These are phyloP conservation scores for Drosophila ohnishii DNA, from an alignment of 1,140 invertebrate genomes.

Conservation along the genomic window DNA sequence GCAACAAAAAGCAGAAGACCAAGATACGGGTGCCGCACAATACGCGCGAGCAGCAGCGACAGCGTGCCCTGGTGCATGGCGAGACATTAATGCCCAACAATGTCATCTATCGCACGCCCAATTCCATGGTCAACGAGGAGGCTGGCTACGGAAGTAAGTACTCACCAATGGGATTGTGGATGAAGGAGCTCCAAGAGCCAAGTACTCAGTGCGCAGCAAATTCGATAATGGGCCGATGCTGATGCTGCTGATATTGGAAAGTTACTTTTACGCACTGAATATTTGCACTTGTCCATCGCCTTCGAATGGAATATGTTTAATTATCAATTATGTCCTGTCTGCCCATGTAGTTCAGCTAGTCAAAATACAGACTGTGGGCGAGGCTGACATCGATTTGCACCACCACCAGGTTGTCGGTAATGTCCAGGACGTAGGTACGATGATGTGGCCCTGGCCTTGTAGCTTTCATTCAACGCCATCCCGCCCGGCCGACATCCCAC, in stretches of 20 bases:
- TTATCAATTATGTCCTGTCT: slow-evolving; percentile 51
- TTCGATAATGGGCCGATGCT: background rate
- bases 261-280: slow-evolving; percentile 31
- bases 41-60: slow-evolving; percentile 92
- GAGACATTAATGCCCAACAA: slow-evolving; percentile 92
- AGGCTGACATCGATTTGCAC: slow-evolving; percentile 67
- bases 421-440: slow-evolving; percentile 72
- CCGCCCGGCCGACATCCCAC: slow-evolving; percentile 28
- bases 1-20: slow-evolving; percentile 88
- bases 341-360: slow-evolving; percentile 78
- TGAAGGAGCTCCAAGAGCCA: slow-evolving; percentile 15
- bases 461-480: slow-evolving; percentile 21
- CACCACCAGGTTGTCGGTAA: slow-evolving; percentile 53
- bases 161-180: background rate
- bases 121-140: slow-evolving; percentile 82
- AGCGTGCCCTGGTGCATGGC: slow-evolving; percentile 91
- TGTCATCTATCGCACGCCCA: slow-evolving; percentile 84
- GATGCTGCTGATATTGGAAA: slow-evolving; percentile 24
- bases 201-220: slow-evolving; percentile 47
- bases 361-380: slow-evolving; percentile 73
- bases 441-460: slow-evolving; percentile 21
- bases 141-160: slow-evolving; percentile 81
- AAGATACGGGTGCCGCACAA: slow-evolving; percentile 92
- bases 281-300: slow-evolving; percentile 36
- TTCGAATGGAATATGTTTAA: slow-evolving; percentile 27